Evolutionary conservation across 2,113 vertebrate species (phyloP).

Genomic region (Amblyopsis rosae): DNA sequence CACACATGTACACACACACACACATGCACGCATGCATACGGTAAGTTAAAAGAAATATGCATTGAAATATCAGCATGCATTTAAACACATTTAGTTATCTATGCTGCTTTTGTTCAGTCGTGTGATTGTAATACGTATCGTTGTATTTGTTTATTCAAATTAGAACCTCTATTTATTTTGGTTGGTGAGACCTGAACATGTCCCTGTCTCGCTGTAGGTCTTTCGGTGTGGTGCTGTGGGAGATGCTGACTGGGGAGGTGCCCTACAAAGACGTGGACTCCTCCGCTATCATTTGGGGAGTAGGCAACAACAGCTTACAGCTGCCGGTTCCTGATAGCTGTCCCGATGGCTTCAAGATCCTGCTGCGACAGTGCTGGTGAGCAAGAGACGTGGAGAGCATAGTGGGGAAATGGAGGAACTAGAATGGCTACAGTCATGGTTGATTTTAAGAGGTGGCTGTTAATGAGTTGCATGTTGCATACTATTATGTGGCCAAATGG

Average conservation of each 20-base stretch:
- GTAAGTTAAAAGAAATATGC: too few species aligned
- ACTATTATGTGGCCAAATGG: background rate
- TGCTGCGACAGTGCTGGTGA: conserved; percentile 96
- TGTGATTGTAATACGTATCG: too few species aligned
- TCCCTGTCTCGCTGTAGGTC: conserved; percentile 78
- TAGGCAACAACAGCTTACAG: conserved; percentile 97
- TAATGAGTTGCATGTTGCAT: background rate
- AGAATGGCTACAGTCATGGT: background rate
- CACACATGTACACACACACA: too few species aligned
- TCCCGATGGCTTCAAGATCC: conserved; percentile 96
- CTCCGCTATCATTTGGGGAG: conserved; percentile 97
- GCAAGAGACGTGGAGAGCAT: conserved; percentile 25
- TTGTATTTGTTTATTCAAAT: too few species aligned
- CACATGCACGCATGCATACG: too few species aligned
- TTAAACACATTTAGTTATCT: too few species aligned
- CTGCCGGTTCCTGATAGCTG: conserved; percentile 94
- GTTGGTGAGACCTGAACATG: conserved; percentile 10
- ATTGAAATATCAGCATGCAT: too few species aligned
- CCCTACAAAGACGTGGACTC: conserved; percentile 98
- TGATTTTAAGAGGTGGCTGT: too few species aligned
- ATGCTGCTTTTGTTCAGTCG: too few species aligned
- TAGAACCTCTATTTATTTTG: background rate
- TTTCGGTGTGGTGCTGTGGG: conserved; percentile 97
- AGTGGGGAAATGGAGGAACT: background rate
- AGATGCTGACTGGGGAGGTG: conserved; percentile 95